Evolutionary conservation across 2,888 invertebrate genomes (phyloP).

Genomic region (Hofmannophila pseudospretella): DNA sequence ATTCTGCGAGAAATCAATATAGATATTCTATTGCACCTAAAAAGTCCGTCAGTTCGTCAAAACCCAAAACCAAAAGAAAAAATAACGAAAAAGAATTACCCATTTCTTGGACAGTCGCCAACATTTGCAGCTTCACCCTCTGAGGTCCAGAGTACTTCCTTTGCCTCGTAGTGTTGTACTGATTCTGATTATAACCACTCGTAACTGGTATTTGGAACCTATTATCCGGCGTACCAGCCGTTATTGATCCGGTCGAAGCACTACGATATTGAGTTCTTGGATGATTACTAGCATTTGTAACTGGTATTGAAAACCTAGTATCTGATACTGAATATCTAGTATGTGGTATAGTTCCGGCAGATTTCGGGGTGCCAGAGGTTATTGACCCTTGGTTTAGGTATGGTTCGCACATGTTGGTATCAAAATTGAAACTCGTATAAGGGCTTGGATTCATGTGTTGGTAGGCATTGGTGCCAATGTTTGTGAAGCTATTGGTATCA

Average conservation of each 20-base stretch:
- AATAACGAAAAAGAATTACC: conserved; percentile 74
- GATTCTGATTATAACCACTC: conserved; percentile 4
- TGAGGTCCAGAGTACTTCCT: conserved; percentile 79
- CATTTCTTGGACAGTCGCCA: conserved; percentile 86
- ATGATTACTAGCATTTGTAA: conserved; percentile 7
- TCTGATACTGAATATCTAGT: conserved; percentile 11
- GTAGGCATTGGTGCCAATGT: no score
- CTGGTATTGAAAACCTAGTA: conserved; percentile 20
- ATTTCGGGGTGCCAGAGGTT: conserved; percentile 22
- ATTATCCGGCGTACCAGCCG: conserved; percentile 16
- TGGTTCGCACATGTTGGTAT: no score
- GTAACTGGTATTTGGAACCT: conserved; percentile 19
- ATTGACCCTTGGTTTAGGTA: conserved; percentile 18
- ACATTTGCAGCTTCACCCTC: conserved; percentile 62
- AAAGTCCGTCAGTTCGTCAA: no score
- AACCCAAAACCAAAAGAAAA: conserved; percentile 17
- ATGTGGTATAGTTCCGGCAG: conserved; percentile 6
- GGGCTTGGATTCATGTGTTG: no score
- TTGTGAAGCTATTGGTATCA: conserved; percentile 12
- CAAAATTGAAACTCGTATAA: no score
- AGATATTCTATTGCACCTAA: no score
- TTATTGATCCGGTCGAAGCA: conserved; percentile 6
- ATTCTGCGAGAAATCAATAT: no score
- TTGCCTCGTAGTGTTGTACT: conserved; percentile 41
- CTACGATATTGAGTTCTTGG: conserved; percentile 1